Base-by-base conservation (phyloP, 2,797 vertebrate genomes). In the Enteromius viviparus region DNA sequence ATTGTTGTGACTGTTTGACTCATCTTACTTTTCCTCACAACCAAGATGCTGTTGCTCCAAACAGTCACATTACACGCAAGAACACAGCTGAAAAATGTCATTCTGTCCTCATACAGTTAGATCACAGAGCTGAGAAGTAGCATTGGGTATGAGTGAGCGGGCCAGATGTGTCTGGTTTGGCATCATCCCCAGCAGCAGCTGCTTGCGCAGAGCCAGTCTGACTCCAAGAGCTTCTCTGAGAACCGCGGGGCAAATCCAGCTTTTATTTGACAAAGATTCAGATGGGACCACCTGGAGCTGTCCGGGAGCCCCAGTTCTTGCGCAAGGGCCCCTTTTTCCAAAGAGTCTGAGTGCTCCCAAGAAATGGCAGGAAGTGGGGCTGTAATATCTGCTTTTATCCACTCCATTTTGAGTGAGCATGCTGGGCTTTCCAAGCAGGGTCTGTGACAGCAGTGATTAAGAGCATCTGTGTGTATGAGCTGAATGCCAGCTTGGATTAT, bases 381-480 rank as follows among this genome's bases (percentile, higher is more conserved):
- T 66, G 23, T 70, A 83, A 85, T 87, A 55, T 68, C 66, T 49
- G 69, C 37, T 66, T 77, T 85, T 85, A 82, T 66, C 70, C 45
- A 2, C 29, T 77, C 79, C 60, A 76, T 80, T 85, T 87, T 72
- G 14, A 58, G 47, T n/a, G n/a, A 49, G 47, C 49, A 23, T 80
- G 78, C 71, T 45, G 78, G n/a, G 15, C 81, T 65, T 80, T 82
- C 76, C 42, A 21, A 69, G 40, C 12, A 29, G 53, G 76, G 51
- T 71, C 81, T 58, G 49, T 79, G 68, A 75, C 74, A 49, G 76
- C 55, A 26, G 81, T 69, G 78, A 81, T 85, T 84, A 71, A 40
- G 76, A 80, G 86, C 85, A 82, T 76, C 76, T 87, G 84, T 82
- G 84, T 85, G 81, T 78, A 40, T 58, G 29, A 80, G 53, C 21